Evolutionary conservation across 2,888 invertebrate species (phyloP).

Genomic region (Xestia sexstrigata): DNA sequence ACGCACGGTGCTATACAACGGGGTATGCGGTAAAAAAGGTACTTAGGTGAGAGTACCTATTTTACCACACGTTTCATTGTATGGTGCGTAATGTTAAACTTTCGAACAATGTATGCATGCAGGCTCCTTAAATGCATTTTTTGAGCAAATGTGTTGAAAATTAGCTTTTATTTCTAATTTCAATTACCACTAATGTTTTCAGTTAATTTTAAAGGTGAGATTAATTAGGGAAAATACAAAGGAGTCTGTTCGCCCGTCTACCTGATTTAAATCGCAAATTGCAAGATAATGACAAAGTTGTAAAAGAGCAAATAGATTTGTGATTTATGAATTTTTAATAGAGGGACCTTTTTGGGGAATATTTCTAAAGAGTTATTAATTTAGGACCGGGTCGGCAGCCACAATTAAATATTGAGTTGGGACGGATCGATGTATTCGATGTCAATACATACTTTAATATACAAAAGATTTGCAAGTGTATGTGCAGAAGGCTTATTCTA

Average conservation of each 20-base stretch:
- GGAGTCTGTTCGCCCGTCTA: constrained; percentile 9
- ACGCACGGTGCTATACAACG: no score
- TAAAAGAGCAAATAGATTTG: constrained; percentile 56
- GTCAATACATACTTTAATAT: background rate
- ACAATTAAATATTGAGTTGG: constrained; percentile 55
- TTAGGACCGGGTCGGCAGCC: constrained; percentile 36
- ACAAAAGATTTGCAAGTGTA: background rate
- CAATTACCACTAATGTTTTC: constrained; percentile 5
- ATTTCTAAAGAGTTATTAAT: constrained; percentile 49
- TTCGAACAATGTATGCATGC: no score
- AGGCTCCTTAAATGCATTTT: no score
- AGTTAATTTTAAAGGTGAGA: constrained; percentile 20
- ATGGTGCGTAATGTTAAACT: no score
- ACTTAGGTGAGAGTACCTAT: no score
- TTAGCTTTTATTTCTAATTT: background rate
- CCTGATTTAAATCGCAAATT: constrained; percentile 63
- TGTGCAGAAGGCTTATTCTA: constrained; percentile 12
- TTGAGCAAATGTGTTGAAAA: no score
- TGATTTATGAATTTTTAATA: constrained; percentile 60
- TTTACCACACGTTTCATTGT: no score
- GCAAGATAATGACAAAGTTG: constrained; percentile 50
- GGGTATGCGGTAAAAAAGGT: no score
- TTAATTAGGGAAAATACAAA: constrained; percentile 24
- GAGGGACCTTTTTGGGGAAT: constrained; percentile 34
- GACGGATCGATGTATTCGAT: constrained; percentile 30